Percentiles rank a stretch among this genome's conserved stretches.
Conservation (phyloP, 35 echinoderm and acorn worm species). For the Amphiura filiformis region DNA sequence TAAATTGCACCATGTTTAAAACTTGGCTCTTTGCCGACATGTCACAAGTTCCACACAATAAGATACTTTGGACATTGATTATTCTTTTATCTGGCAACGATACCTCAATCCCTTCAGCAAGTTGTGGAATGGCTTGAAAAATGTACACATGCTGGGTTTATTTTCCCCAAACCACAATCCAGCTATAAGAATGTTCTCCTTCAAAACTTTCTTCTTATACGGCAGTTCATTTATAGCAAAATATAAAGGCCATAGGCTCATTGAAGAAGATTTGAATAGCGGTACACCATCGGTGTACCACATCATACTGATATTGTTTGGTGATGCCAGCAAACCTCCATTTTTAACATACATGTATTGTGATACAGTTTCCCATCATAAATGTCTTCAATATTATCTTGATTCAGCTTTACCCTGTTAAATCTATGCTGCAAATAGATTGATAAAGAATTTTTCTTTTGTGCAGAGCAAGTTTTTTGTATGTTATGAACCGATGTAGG, state of each 20-base stretch:
- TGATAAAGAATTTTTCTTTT: no score
- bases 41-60: slow-evolving; percentile 32
- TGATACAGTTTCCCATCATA: slow-evolving; percentile 64
- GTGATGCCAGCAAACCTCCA: slow-evolving; percentile 15
- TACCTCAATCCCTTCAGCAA: not conserved
- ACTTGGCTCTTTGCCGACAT: not conserved
- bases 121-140: not conserved
- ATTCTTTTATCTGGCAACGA: not conserved
- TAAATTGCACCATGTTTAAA: slow-evolving; percentile 25
- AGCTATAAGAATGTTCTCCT: slow-evolving; percentile 76
- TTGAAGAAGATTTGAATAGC: slow-evolving; percentile 68
- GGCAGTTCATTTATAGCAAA: slow-evolving; percentile 70
- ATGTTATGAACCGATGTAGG: no score
- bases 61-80: not conserved
- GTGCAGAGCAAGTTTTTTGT: no score
- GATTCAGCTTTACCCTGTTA: slow-evolving; percentile 23
- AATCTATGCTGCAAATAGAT: slow-evolving; percentile 57
- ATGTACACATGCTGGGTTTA: slow-evolving; percentile 27
- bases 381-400: slow-evolving; percentile 71
- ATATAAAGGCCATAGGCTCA: slow-evolving; percentile 62
- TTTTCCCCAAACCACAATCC: slow-evolving; percentile 60
- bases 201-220: slow-evolving; percentile 11
- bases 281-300: slow-evolving; percentile 76
- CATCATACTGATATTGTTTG: slow-evolving; percentile 66
- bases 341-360: not conserved